These are phyloP conservation scores for Lepidocyrtinus sp. DNA, from an alignment of 2,888 invertebrate genomes.

Conservation along the genomic window DNA sequence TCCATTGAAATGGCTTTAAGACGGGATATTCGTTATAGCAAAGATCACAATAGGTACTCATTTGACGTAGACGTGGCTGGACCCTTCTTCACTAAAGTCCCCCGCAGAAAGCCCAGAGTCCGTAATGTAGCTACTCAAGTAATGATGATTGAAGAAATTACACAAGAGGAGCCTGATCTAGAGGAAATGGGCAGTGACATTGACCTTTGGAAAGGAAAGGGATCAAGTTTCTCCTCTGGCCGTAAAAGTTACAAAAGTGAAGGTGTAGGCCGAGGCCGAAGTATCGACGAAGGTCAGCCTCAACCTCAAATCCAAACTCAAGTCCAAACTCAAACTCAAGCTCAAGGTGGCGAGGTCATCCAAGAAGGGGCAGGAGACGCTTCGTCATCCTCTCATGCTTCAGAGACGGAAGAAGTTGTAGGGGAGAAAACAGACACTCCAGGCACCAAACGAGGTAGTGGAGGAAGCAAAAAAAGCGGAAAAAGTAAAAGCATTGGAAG, in stretches of 20 bases:
- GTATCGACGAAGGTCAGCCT: too few species aligned
- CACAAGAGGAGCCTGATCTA: neutral
- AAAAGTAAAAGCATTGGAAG: too few species aligned
- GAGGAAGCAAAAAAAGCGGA: neutral
- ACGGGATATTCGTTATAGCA: conserved; percentile 29
- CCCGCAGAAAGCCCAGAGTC: neutral
- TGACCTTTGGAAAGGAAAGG: neutral
- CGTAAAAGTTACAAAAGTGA: neutral
- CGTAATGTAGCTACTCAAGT: conserved; percentile 29
- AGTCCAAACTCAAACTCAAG: too few species aligned
- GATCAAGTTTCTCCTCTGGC: neutral
- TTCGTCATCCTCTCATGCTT: conserved; percentile 44
- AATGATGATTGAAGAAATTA: conserved; percentile 9
- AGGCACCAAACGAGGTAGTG: neutral
- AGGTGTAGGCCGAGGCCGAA: neutral
- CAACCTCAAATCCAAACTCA: too few species aligned
- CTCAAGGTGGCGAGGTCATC: neutral
- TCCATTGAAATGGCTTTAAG: neutral
- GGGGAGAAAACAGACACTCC: conserved; percentile 1
- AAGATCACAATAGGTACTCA: conserved; percentile 23
- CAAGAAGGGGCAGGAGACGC: conserved; percentile 45
- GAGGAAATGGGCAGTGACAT: conserved; percentile 24
- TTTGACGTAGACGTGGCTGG: conserved; percentile 46
- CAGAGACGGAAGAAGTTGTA: conserved; percentile 1
- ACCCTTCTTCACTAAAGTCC: conserved; percentile 3